Percentiles rank a stretch among this genome's conserved stretches.
These are phyloP conservation scores for Callocephalon fimbriatum DNA, from an alignment of 2,113 vertebrate genomes.

Conservation along the genomic window DNA sequence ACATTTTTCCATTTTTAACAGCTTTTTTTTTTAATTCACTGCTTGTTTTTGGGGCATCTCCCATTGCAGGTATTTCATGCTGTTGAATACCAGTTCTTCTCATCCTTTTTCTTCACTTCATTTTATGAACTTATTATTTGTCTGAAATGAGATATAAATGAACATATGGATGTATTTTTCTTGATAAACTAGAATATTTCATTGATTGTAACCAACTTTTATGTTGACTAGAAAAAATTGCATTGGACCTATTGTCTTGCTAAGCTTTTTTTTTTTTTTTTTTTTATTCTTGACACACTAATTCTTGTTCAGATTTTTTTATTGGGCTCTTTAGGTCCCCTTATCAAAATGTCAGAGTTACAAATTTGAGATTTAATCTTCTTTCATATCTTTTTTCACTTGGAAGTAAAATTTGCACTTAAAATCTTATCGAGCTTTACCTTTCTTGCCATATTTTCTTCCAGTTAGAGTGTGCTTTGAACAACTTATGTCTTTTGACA, in stretches of 20 bases:
- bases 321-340: background rate
- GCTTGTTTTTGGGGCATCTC: background rate
- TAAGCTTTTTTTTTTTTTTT: background rate
- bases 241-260: background rate
- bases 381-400: background rate
- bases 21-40: rapidly evolving
- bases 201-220: background rate
- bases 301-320: background rate
- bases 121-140: background rate
- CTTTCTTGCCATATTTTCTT: background rate
- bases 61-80: background rate
- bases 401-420: background rate
- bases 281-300: background rate
- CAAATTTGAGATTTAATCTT: background rate
- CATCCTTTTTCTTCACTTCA: background rate
- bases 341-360: background rate
- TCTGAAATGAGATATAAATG: background rate
- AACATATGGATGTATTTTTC: background rate
- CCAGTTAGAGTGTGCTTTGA: background rate
- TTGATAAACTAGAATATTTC: background rate
- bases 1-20: background rate
- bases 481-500: background rate
- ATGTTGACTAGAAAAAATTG: background rate
- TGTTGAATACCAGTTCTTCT: background rate
- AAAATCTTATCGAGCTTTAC: background rate